Conservation (phyloP, 2,113 vertebrate genomes). For the Burhinus bistriatus region DNA sequence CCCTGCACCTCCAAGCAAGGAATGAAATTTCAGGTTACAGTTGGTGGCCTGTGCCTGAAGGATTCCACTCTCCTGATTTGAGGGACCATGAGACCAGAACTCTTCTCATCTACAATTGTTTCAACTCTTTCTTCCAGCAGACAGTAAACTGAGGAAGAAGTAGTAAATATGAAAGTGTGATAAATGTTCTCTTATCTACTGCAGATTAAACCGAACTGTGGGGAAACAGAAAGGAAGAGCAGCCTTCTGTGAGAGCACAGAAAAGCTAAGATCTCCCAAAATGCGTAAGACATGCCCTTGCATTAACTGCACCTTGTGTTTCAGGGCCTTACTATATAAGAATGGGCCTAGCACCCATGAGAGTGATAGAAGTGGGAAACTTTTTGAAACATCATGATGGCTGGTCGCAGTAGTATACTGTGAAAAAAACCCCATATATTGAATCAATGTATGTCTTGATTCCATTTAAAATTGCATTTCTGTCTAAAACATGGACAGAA, state of each 20-base stretch:
- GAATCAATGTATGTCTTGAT: neutral
- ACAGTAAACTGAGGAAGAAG: neutral
- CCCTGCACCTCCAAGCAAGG: neutral
- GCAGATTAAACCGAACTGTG: neutral
- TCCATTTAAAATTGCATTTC: neutral
- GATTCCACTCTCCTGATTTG: neutral
- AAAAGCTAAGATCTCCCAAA: neutral
- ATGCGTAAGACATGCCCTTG: neutral
- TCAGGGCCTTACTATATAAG: neutral
- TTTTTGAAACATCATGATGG: neutral
- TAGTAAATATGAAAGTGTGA: neutral
- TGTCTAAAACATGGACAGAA: neutral
- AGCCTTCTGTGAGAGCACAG: neutral
- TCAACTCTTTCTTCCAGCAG: neutral
- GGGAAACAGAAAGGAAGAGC: neutral
- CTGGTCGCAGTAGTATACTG: neutral
- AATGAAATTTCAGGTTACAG: slow-evolving; percentile 13
- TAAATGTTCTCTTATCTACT: neutral
- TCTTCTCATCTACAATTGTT: neutral
- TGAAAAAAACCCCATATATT: neutral
- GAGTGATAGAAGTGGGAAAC: neutral
- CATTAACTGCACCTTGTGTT: neutral
- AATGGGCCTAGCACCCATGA: neutral
- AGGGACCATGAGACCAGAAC: neutral
- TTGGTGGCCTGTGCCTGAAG: neutral